Percentiles rank a stretch among this genome's conserved stretches.
These are phyloP conservation scores for Pyxicephalus adspersus DNA, from an alignment of 2,113 vertebrate species.

Conservation along the genomic window DNA sequence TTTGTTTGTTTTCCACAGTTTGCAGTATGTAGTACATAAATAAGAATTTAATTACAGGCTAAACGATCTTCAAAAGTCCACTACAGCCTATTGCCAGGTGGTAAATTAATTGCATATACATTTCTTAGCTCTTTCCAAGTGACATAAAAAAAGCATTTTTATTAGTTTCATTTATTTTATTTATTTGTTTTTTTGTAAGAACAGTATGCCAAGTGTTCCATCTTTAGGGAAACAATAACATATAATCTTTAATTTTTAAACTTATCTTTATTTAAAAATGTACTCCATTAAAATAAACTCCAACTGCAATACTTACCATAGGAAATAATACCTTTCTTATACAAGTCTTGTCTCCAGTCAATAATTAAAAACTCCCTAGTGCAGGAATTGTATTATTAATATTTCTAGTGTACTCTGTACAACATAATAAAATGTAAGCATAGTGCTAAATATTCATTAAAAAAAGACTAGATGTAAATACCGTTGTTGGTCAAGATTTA, in stretches of 20 bases:
- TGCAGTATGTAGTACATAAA: no score
- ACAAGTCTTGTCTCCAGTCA: conserved; percentile 23
- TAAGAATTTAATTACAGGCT: no score
- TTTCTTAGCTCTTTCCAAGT: no score
- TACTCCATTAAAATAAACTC: conserved; percentile 39
- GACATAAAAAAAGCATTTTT: no score
- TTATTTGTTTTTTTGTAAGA: conserved; percentile 7
- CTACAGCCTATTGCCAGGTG: no score
- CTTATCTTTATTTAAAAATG: conserved; percentile 35
- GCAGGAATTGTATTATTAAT: conserved; percentile 29
- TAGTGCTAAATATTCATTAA: conserved; percentile 22
- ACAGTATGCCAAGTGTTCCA: neutral
- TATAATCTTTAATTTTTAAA: conserved; percentile 11
- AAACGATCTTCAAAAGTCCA: no score
- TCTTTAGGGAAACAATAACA: conserved; percentile 23
- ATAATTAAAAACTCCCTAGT: conserved; percentile 49
- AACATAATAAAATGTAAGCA: conserved; percentile 38
- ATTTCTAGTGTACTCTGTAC: neutral
- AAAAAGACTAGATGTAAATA: conserved; percentile 10
- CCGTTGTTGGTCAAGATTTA: conserved; percentile 3
- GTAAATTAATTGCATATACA: no score
- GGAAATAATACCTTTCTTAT: conserved; percentile 28
- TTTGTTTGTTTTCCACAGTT: no score
- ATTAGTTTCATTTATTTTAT: neutral
- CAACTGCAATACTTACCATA: conserved; percentile 2